Base-by-base conservation (phyloP, 1,140 invertebrate genomes). In the Leptinotarsa texana region DNA sequence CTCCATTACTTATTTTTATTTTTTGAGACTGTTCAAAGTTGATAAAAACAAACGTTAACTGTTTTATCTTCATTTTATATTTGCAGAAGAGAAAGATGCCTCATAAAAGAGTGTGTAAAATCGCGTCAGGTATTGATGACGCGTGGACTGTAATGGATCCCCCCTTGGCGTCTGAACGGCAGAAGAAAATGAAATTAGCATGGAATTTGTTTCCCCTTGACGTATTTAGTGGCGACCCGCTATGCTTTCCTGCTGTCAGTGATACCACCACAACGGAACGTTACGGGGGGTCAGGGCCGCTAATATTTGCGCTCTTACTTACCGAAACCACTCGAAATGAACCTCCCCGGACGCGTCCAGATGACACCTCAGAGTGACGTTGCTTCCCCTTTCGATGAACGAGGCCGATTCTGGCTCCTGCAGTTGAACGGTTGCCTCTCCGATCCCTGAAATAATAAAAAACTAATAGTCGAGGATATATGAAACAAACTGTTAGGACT, bases 291-390 rank as follows among this genome's bases (percentile, higher is more conserved):
- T 57, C 51, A 57, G 51, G 17, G 15, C 8, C 6, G 33, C 33
- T 42, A 27, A 65, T 27, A 65, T 24, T 24, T 33, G 15, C 69
- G 17, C 11, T 47, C 17, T 21, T 70, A 77, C 86, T 83, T 83
- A 90, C 90, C 88, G 89, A 86, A 92, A 94, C 93, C 93, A 95
- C 81, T 93, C 89, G 80, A 91, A 90, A 77, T 88, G 86, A 63
- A 94, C 89, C 72, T 93, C 91, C 22, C 92, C 91, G 77, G 90
- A 92, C 24, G 92, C 93, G 51, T 93, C 91, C 70, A 92, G 90
- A 78, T 92, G 90, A 86, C 93, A 95, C 77, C 90, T 89, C 48
- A 95, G 87, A 67, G 90, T 87, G 69, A 94, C 86, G 77, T 94
- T 90, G 69, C 81, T 86, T 70, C 90, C 91, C 73, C 85, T 81